Evolutionary conservation across 2,888 invertebrate genomes (phyloP), one percentile per base, ranked within the genome.

Genomic region (Sarcophaga carnaria): DNA sequence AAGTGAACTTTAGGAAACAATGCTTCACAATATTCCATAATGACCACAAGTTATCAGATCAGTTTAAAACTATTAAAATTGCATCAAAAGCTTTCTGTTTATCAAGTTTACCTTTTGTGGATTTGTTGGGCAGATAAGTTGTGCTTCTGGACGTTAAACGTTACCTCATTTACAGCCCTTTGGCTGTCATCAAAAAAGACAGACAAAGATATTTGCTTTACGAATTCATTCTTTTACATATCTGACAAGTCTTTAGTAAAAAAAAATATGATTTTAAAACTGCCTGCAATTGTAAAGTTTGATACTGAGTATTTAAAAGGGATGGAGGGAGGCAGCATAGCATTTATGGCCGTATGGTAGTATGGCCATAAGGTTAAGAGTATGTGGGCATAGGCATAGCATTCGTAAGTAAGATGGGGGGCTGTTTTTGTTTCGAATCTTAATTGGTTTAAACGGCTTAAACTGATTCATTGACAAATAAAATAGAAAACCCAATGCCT

Each of bases 371-470:
- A 37, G 37, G 37, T 37, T 37, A 37, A 37, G 37, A 37, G 37
- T 10, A 37, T 37, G 37, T 37, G 37, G 37, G 37, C 37, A 37
- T 37, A 37, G 37, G 10, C 37, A 37, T 37, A 37, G 8, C 8
- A 8, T 37, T 37, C 2, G 3, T 2, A 37, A 37, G 10, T 37
- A 37, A 66, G 76, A 69, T 66, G 60, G 64, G 20, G 64, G 67
- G 27, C n/a, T 25, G 59, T 63, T 78, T 70, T 84, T 87, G 84
- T 87, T 87, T 84, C 64, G 79, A 62, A 37, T 69, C 84, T 81
- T 87, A 86, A 86, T 86, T 86, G 86, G 86, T 83, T 86, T 86
- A 87, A 87, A 87, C 87, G 84, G 84, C 83, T 87, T 84, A 87
- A 84, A 81, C 81, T 81, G 87, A 84, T 84, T 87, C 87, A 86